Percentiles rank a stretch among this genome's conserved stretches.
Evolutionary conservation across 2,113 vertebrate species (phyloP).

Genomic region (Perognathus longimembris): DNA sequence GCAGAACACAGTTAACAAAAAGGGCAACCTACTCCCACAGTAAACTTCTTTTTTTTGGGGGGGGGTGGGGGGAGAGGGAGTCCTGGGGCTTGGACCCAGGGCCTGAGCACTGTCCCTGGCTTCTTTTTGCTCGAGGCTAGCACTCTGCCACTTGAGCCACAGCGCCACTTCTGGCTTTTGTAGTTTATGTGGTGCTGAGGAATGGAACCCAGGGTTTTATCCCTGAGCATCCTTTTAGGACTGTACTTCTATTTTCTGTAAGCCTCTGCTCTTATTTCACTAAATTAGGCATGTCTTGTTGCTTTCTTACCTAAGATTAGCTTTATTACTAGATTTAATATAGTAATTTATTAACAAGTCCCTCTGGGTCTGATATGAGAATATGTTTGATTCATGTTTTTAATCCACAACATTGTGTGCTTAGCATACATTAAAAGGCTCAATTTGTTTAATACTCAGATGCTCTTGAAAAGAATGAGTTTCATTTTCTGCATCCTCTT

Average conservation of each 20-base stretch:
- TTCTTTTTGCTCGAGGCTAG: too few species aligned
- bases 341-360: not conserved
- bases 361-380: not conserved
- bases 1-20: not conserved
- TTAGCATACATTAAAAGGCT: not conserved
- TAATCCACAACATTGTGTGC: not conserved
- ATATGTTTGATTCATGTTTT: not conserved
- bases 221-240: not conserved
- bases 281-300: not conserved
- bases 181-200: too few species aligned
- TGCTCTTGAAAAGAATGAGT: not conserved
- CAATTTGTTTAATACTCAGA: not conserved
- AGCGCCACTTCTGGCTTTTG: too few species aligned
- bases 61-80: too few species aligned
- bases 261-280: not conserved
- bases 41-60: not conserved
- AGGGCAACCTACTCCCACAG: not conserved
- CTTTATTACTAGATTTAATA: not conserved
- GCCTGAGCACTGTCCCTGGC: too few species aligned
- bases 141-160: too few species aligned
- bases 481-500: slow-evolving; percentile 45
- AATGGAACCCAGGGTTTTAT: not conserved
- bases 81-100: too few species aligned
- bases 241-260: not conserved
- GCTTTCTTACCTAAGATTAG: not conserved